Base-by-base conservation (phyloP, 2,888 invertebrate species). In the Camptogramma bilineatum region DNA sequence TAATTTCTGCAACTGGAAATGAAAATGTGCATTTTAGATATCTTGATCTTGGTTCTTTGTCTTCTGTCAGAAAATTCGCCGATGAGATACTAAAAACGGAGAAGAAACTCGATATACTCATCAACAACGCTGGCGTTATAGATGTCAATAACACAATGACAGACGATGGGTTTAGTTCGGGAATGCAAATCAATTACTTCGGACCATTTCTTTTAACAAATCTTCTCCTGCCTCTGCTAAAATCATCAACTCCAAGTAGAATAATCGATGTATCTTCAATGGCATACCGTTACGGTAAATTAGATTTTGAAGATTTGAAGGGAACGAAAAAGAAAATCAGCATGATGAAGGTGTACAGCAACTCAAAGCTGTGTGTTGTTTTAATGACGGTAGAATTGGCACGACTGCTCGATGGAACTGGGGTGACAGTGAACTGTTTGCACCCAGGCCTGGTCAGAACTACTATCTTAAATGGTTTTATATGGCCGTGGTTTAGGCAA, bases 381-480 rank as follows among this genome's bases (percentile, higher is more conserved):
- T 94, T 95, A 62, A 97, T 96, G 78, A 95, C 96, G 0, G 82
- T 94, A 28, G 97, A 97, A 85, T 84, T 97, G 67, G 95, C 96
- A 3, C 92, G 94, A 59, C 93, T 94, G 58, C 83, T 97, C 55
- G 94, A 95, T 78, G 95, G 95, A 2, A 94, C 95, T 1, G 94
- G 94, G 18, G 95, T 97, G 0, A 96, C 96, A 0, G 96, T 94
- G 0, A 97, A 97, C 81, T 96, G 95, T 75, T 88, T 97, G 57
- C 97, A 97, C 88, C 98, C 98, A 0, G 98, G 98, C 28, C 60
- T 68, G 10, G 73, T 97, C 44, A 94, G 95, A 73, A 96, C 96
- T 7, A 51, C 68, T 0, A 67, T 68, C 21, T 8, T 55, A 0
- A 73, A 81, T 9, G 76, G 96, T 47, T 94, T 96, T 94, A 88